Conservation (phyloP, 2,797 vertebrate genomes). For the Agapornis canus region DNA sequence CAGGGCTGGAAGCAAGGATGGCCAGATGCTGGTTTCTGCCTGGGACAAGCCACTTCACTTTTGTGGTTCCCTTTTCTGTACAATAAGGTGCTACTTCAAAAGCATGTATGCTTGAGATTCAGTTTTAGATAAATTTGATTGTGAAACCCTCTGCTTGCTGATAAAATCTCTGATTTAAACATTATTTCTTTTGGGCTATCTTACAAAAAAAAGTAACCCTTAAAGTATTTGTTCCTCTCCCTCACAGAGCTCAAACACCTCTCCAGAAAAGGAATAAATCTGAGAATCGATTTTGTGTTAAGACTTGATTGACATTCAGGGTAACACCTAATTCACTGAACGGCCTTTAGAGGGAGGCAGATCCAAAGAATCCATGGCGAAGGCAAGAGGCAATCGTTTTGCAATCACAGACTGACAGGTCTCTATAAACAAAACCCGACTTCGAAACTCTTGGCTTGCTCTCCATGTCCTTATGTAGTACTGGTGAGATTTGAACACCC, state of each 20-base stretch:
- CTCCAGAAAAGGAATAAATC: neutral
- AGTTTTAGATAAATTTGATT: neutral
- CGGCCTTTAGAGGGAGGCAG: slow-evolving; percentile 72
- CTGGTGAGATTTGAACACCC: neutral
- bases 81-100: neutral
- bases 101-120: neutral
- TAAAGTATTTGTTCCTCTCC: neutral
- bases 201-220: neutral
- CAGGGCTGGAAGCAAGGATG: neutral
- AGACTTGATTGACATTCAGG: neutral
- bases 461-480: neutral
- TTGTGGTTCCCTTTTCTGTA: neutral
- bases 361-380: slow-evolving; percentile 31
- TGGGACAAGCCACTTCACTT: neutral
- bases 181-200: neutral
- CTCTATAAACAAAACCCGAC: neutral
- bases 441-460: neutral
- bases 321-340: neutral
- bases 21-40: neutral
- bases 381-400: neutral
- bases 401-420: neutral
- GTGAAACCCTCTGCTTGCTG: neutral
- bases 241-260: neutral
- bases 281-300: neutral
- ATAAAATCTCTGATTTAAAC: neutral